These are phyloP conservation scores for Drosophila aff. DNA, from an alignment of 1,140 invertebrate species.

Conservation along the genomic window DNA sequence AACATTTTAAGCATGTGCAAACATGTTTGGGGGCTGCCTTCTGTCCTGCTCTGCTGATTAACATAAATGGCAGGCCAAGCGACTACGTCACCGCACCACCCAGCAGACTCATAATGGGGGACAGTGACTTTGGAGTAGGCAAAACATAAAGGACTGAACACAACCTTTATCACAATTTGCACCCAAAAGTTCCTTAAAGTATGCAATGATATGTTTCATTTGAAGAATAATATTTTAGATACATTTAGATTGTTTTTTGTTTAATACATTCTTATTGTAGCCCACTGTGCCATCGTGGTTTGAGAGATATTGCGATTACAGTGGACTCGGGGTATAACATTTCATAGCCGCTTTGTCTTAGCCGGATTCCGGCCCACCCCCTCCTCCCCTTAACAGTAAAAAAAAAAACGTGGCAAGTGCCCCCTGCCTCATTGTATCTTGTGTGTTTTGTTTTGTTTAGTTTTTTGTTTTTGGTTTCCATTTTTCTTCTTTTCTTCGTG, in stretches of 20 bases:
- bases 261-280: background rate
- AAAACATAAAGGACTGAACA: background rate
- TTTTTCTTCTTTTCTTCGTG: slow-evolving; percentile 17
- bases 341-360: slow-evolving; percentile 46
- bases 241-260: too few species aligned
- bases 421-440: slow-evolving; percentile 14
- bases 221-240: background rate
- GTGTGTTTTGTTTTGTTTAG: slow-evolving; percentile 16
- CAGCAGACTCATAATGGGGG: background rate
- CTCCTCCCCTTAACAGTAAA: slow-evolving; percentile 12
- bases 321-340: slow-evolving; percentile 38
- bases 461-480: background rate
- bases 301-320: slow-evolving; percentile 40
- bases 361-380: background rate
- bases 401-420: slow-evolving; percentile 30
- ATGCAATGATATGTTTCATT: background rate
- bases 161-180: background rate
- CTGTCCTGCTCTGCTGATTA: slow-evolving; percentile 38
- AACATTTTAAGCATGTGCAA: slow-evolving; percentile 53
- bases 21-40: slow-evolving; percentile 25
- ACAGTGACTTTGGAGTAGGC: background rate
- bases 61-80: slow-evolving; percentile 50
- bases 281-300: slow-evolving; percentile 9
- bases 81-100: slow-evolving; percentile 7
- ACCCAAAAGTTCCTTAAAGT: background rate